Evolutionary conservation across 2,888 invertebrate species (phyloP), one percentile per base, ranked within the genome.

Genomic region (Rutpela maculata): DNA sequence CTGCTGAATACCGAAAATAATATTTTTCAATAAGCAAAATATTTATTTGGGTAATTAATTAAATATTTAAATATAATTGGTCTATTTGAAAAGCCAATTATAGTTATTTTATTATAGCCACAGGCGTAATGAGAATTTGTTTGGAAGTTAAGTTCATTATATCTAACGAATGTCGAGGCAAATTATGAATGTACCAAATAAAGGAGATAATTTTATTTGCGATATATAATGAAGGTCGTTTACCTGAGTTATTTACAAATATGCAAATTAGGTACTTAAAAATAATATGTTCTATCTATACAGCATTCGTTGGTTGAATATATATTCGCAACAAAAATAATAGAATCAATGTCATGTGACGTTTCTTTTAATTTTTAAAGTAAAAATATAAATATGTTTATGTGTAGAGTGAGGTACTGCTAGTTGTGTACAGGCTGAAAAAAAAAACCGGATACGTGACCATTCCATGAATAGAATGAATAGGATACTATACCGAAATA

Each of bases 121-220:
- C 43, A 65, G 43, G 43, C 43, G 18, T 65, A 65, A n/a, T 22
- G 65, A 18, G 38, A 15, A 65, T 65, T 43, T 65, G 43, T 65
- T 65, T 43, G 19, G 19, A 18, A 43, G 18, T 43, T 65, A 19
- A 65, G 22, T 43, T 15, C 43, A 18, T 9, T 15, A 11, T 50
- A 50, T 43, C 65, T 11, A 19, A 65, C 50, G 38, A 65, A 65
- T 12, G 65, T 63, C 62, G 35, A 35, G 35, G 35, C 10, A 63
- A 63, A 63, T 63, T 63, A 17, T 35, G 62, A 63, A 63, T 63
- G 17, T 5, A 4, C 50, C 19, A 15, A 65, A 38, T 65, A 38
- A 43, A 50, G 43, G 19, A 12, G 10, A n/a, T 50, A 19, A 65
- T 17, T 63, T 65, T n/a, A 22, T 43, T 22, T 43, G 19, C 11